phyloP scores from a whole-genome alignment of 30 jellyfish, hydroid and myxozoan species.

The Chironex yamaguchii region DNA sequence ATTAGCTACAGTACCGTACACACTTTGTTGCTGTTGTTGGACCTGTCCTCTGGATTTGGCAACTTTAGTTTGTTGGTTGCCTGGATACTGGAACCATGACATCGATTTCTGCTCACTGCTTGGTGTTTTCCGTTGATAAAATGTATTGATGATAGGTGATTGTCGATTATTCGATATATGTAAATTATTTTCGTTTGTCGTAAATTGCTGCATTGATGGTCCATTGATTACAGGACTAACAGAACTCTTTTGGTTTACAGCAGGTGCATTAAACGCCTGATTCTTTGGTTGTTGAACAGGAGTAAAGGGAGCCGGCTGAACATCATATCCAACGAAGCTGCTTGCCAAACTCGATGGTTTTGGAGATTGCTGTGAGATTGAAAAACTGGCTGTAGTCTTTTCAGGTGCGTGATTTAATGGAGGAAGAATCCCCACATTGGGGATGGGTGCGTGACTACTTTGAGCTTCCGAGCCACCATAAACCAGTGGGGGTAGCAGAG shows the following conservation, averaged over 20 bases:
- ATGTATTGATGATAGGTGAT: neutral
- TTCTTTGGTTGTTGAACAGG: too few relatives aligned
- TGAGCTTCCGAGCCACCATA: neutral
- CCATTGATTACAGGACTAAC: too few relatives aligned
- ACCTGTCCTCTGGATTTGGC: neutral
- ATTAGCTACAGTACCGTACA: neutral
- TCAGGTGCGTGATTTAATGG: neutral
- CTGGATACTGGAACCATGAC: neutral
- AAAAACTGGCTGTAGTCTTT: neutral
- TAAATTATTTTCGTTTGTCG: too few relatives aligned
- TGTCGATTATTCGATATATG: too few relatives aligned
- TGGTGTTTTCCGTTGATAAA: neutral
- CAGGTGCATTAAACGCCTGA: too few relatives aligned
- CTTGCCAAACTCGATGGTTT: neutral
- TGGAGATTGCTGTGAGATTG: neutral
- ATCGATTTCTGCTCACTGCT: neutral
- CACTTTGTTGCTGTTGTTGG: neutral
- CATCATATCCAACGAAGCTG: neutral
- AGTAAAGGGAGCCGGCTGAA: neutral
- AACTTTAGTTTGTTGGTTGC: neutral
- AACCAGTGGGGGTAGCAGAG: neutral
- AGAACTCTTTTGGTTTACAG: too few relatives aligned
- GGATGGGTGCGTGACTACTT: neutral
- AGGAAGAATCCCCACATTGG: neutral
- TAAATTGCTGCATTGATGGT: too few relatives aligned